Evolutionary conservation across 1,140 invertebrate genomes (phyloP).

Genomic region (Diabrotica undecimpunctata): DNA sequence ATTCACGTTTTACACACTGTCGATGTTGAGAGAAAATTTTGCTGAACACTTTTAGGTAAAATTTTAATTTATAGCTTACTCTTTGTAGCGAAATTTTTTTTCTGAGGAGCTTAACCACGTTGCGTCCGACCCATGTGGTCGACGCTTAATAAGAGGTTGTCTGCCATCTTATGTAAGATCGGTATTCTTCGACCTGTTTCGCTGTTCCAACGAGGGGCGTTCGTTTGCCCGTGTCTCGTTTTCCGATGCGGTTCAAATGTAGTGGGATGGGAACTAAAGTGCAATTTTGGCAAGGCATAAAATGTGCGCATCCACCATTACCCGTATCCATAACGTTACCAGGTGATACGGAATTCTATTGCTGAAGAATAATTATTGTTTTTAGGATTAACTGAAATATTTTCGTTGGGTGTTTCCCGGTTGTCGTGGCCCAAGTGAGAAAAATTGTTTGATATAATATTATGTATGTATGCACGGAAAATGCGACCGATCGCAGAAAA

Average conservation of each 20-base stretch:
- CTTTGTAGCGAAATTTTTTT: not conserved
- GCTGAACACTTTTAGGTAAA: not conserved
- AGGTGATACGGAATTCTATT: too few relatives aligned
- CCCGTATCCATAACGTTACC: too few relatives aligned
- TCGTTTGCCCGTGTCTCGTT: constrained; percentile 4
- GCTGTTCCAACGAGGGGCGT: not conserved
- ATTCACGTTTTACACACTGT: not conserved
- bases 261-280: constrained; percentile 1
- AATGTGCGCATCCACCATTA: too few relatives aligned
- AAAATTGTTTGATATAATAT: too few relatives aligned
- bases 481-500: too few relatives aligned
- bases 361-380: too few relatives aligned
- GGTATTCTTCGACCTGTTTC: constrained; percentile 19
- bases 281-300: constrained; percentile 4
- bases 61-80: not conserved
- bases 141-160: constrained; percentile 41
- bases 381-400: too few relatives aligned
- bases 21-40: not conserved
- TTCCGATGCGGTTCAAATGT: not conserved
- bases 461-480: too few relatives aligned
- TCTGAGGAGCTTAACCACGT: constrained; percentile 32
- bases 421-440: too few relatives aligned
- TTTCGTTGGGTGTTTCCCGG: too few relatives aligned
- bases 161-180: constrained; percentile 41
- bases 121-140: constrained; percentile 48